These are phyloP conservation scores for Mycteria americana DNA, from an alignment of 2,797 vertebrate species.

Conservation along the genomic window DNA sequence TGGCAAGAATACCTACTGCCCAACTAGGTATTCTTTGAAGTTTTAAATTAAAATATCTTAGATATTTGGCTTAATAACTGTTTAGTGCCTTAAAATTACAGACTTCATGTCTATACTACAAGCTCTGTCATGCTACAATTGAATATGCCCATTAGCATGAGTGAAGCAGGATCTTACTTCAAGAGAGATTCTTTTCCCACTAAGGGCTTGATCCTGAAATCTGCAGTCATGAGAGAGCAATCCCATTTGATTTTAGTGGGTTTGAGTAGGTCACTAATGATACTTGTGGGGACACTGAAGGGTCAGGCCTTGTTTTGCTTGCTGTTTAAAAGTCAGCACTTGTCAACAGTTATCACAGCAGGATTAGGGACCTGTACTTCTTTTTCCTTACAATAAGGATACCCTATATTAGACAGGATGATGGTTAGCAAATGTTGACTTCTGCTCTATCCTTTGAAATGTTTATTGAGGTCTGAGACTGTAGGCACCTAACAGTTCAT, in stretches of 20 bases:
- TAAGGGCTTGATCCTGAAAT: not conserved
- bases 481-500: not conserved
- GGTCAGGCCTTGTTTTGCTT: slow-evolving; percentile 4
- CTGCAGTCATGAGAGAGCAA: not conserved
- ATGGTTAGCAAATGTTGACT: not conserved
- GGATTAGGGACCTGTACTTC: not conserved
- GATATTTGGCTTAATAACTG: slow-evolving; percentile 39
- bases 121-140: slow-evolving; percentile 37
- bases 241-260: not conserved
- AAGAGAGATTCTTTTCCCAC: not conserved
- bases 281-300: not conserved
- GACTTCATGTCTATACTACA: slow-evolving; percentile 17
- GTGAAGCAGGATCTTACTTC: not conserved
- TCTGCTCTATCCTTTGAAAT: slow-evolving; percentile 6
- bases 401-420: not conserved
- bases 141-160: not conserved
- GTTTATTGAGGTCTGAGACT: not conserved
- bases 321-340: slow-evolving; percentile 1
- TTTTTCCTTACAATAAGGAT: not conserved
- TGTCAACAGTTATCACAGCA: not conserved
- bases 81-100: slow-evolving; percentile 51
- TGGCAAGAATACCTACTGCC: slow-evolving; percentile 19
- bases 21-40: slow-evolving; percentile 46
- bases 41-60: slow-evolving; percentile 58
- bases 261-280: not conserved